Evolutionary conservation across 2,888 invertebrate species (phyloP).

Genomic region (Epinotia ramella): DNA sequence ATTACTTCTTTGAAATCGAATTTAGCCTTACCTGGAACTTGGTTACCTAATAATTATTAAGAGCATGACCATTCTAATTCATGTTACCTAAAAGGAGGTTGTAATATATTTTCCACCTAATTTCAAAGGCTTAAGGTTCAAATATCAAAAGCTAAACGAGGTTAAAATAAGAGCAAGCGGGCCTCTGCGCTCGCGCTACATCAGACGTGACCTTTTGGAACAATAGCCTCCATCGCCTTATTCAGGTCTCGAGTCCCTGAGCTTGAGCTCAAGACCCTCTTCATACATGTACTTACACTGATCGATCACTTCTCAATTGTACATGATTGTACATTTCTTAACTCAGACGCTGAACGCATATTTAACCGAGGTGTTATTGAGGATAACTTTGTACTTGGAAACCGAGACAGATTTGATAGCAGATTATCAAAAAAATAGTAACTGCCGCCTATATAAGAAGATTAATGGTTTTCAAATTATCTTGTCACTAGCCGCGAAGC

Average conservation of each 20-base stretch:
- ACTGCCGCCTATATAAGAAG: background rate
- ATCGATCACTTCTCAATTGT: conserved; percentile 8
- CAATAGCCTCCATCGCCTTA: conserved; percentile 68
- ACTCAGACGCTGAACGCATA: background rate
- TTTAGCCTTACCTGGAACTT: conserved; percentile 6
- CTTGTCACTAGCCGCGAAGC: background rate
- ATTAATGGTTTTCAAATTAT: background rate
- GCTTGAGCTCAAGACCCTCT: conserved; percentile 67
- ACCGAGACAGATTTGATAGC: too few species aligned
- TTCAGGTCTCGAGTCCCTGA: conserved; percentile 57
- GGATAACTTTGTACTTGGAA: background rate
- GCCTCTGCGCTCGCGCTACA: conserved; percentile 47
- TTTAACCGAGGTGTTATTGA: background rate
- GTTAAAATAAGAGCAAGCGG: conserved; percentile 29
- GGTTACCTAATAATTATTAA: conserved; percentile 29
- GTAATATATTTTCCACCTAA: background rate
- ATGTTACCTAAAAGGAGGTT: background rate
- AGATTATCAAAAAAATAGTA: too few species aligned
- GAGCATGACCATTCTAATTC: conserved; percentile 36
- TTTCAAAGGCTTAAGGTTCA: conserved; percentile 7
- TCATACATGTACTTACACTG: conserved; percentile 19
- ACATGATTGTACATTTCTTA: conserved; percentile 7
- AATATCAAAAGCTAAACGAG: background rate
- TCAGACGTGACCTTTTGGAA: conserved; percentile 63
- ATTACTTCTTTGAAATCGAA: conserved; percentile 6